Evolutionary conservation across 2,113 vertebrate species (phyloP).

Genomic region (Ancistrus triradiatus): DNA sequence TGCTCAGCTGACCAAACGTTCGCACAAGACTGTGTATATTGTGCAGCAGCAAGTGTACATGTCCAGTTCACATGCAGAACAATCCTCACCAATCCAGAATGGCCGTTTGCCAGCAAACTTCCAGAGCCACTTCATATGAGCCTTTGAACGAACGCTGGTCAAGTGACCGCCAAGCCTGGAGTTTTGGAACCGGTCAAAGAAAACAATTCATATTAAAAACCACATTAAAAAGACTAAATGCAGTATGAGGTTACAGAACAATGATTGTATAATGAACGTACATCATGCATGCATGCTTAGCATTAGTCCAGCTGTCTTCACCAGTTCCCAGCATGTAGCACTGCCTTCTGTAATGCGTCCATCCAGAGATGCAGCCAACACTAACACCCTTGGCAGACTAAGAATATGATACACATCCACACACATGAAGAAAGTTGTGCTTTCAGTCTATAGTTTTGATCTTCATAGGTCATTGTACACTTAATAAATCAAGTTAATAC

Average conservation of each 20-base stretch:
- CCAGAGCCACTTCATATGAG: conserved; percentile 66
- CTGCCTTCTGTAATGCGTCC: conserved; percentile 57
- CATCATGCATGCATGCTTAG: conserved; percentile 59
- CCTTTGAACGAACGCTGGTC: conserved; percentile 60
- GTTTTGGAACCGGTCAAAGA: conserved; percentile 16
- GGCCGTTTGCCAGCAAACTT: conserved; percentile 63
- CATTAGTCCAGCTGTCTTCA: conserved; percentile 60
- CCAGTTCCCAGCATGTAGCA: conserved; percentile 57
- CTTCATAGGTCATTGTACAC: too few relatives aligned
- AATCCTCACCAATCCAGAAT: conserved; percentile 69
- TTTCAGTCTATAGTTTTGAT: too few relatives aligned
- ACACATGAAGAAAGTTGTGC: too few relatives aligned
- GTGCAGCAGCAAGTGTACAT: not conserved
- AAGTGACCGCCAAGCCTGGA: conserved; percentile 69
- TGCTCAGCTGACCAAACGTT: too few relatives aligned
- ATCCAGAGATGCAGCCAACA: conserved; percentile 54
- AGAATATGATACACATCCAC: too few relatives aligned
- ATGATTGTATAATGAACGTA: conserved; percentile 45
- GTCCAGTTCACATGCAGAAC: not conserved
- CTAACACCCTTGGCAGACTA: conserved; percentile 42
- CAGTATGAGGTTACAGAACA: not conserved
- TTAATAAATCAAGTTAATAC: too few relatives aligned
- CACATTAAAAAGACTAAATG: conserved; percentile 18
- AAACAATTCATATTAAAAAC: conserved; percentile 23
- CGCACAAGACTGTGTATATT: too few relatives aligned